Conservation (phyloP, 2,888 invertebrate genomes). For the Scelioninae gen. 1 region DNA sequence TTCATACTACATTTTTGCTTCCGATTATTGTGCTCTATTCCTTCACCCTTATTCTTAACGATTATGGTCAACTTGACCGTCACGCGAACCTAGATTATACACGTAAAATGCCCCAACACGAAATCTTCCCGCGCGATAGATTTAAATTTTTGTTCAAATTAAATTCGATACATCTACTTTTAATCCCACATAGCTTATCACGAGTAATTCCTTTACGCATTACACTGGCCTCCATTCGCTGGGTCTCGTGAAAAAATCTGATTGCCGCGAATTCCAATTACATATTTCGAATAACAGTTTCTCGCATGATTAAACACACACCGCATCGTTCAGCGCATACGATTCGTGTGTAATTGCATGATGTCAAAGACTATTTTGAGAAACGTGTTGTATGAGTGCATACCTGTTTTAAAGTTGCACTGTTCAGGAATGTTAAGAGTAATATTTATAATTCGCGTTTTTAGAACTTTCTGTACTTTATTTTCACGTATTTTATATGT, state of each 20-base stretch:
- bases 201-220: background rate
- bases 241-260: slow-evolving; percentile 12
- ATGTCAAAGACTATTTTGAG: slow-evolving; percentile 47
- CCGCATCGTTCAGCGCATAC: slow-evolving; percentile 10
- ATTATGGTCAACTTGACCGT: slow-evolving; percentile 42
- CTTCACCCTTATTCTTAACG: slow-evolving; percentile 25
- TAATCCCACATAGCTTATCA: background rate
- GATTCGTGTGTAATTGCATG: slow-evolving; percentile 42
- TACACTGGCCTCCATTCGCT: background rate
- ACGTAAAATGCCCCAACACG: slow-evolving; percentile 37
- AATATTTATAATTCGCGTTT: background rate
- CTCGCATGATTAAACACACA: slow-evolving; percentile 38
- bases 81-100: slow-evolving; percentile 38
- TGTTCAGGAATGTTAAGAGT: background rate
- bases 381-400: slow-evolving; percentile 19
- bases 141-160: slow-evolving; percentile 8
- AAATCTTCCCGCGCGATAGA: slow-evolving; percentile 28
- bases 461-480: background rate
- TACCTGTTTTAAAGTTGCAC: slow-evolving; percentile 5
- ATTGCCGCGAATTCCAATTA: slow-evolving; percentile 22
- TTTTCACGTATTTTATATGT: background rate
- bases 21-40: slow-evolving; percentile 46
- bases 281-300: slow-evolving; percentile 44
- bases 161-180: slow-evolving; percentile 5
- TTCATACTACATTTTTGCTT: slow-evolving; percentile 66